Base-by-base conservation (phyloP, 2,888 invertebrate species). In the Exocentrus adspersus region DNA sequence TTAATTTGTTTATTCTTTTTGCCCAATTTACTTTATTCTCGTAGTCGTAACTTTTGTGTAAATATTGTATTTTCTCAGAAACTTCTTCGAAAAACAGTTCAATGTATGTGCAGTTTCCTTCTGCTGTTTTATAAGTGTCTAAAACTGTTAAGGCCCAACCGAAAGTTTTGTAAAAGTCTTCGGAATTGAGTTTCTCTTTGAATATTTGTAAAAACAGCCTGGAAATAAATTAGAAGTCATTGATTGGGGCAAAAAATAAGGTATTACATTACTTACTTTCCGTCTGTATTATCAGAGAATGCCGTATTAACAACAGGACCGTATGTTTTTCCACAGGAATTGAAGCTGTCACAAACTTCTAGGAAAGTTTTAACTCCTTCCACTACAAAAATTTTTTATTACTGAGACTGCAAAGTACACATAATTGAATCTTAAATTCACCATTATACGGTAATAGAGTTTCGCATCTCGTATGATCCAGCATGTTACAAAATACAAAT, bases 111-210 rank as follows among this genome's bases (percentile, higher is more conserved):
- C 37, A 9, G 10, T 43, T 20, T 53, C 42, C 54, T 16, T 42
- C 10, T 43, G 24, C 12, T 4, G 3, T 9, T 6, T 14, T 24
- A n/a, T 16, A 16, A 7, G 43, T 54, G 41, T 41, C 9, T 16
- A 54, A 12, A 7, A 43, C 16, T 3, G 54, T 14, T 3, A 16
- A 14, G 14, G 54, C 54, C 3, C 43, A 54, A 0, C 54, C 42
- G 10, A 54, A 54, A 10, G 24, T 43, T 54, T 54, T 54, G n/a
- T 42, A 21, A 16, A 24, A 54, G 16, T 54, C 54, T 28, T 54
- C 54, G 1, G 16, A 28, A 10, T 54, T 54, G 14, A 43, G 9
- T 43, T 24, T 28, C 5, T 54, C 16, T 16, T 28, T 54, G 16
- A 43, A 42, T 16, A 43, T 12, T 12, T 14, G 12, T 16, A 54